Conservation (phyloP, 2,888 invertebrate genomes). For the Amorpha juglandis region DNA sequence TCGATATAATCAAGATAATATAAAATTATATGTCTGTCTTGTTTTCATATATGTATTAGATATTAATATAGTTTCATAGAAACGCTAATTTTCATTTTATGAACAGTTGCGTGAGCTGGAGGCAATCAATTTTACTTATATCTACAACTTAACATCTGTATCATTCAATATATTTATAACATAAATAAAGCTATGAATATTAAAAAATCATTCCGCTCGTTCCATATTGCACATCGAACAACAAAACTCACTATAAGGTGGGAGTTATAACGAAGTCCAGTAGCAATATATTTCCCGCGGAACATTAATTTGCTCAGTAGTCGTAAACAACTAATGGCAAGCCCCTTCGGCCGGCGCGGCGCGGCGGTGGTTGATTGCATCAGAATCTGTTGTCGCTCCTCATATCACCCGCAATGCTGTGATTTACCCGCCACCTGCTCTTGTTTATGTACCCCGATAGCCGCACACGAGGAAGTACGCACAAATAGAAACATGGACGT, state of each 20-base stretch:
- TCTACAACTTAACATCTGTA: background rate
- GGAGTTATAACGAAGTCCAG: conserved; percentile 18
- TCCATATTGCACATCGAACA: background rate
- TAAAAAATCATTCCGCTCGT: background rate
- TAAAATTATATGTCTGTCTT: conserved; percentile 9
- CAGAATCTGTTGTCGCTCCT: conserved; percentile 57
- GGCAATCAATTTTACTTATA: conserved; percentile 12
- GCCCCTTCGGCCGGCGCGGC: conserved; percentile 53
- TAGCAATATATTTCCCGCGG: conserved; percentile 37
- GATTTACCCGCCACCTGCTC: conserved; percentile 71
- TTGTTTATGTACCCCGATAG: conserved; percentile 70
- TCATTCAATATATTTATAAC: background rate
- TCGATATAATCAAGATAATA: background rate
- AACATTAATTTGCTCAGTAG: conserved; percentile 43
- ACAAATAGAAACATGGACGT: conserved; percentile 46
- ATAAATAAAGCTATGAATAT: background rate
- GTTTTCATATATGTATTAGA: conserved; percentile 16
- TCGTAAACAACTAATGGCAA: conserved; percentile 49
- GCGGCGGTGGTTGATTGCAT: conserved; percentile 55
- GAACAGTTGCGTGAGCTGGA: background rate
- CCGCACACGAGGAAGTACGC: conserved; percentile 60
- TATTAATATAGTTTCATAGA: conserved; percentile 12
- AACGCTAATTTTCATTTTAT: conserved; percentile 12
- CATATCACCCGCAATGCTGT: conserved; percentile 63
- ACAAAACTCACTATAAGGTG: background rate